Conservation (phyloP, 2,888 invertebrate species). For the Apamea monoglypha region DNA sequence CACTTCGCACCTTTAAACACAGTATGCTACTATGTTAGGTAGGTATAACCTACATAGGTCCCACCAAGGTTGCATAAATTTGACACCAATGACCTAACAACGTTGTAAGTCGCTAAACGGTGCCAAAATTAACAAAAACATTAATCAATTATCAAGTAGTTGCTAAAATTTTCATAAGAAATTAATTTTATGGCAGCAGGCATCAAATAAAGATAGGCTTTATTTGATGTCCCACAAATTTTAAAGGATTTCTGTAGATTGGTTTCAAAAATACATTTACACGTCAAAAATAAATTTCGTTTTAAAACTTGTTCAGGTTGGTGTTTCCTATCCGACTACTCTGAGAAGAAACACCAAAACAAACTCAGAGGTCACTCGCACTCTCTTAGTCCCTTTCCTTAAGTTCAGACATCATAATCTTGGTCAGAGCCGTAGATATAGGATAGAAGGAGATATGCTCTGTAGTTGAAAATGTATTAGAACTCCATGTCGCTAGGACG, state of each 20-base stretch:
- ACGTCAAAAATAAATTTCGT: neutral
- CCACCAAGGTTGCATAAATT: slow-evolving; percentile 7
- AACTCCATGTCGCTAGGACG: too few species aligned
- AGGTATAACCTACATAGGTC: neutral
- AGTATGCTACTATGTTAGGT: neutral
- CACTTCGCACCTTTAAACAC: neutral
- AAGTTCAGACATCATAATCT: neutral
- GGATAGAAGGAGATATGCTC: too few species aligned
- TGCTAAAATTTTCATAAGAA: neutral
- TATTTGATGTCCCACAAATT: too few species aligned
- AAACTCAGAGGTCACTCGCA: neutral
- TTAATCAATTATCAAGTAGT: neutral
- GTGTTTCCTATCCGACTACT: too few species aligned
- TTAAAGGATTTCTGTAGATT: neutral
- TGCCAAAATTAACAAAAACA: slow-evolving; percentile 30
- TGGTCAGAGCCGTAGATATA: neutral
- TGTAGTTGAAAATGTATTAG: too few species aligned
- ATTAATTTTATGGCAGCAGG: neutral
- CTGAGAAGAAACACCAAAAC: neutral
- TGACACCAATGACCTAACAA: slow-evolving; percentile 17
- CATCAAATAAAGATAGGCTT: too few species aligned
- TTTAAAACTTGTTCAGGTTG: neutral
- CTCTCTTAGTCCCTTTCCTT: neutral
- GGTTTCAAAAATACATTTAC: neutral
- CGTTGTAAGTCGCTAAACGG: slow-evolving; percentile 2